Base-by-base conservation (phyloP, 1,140 invertebrate species). In the Brachionus angularis region DNA sequence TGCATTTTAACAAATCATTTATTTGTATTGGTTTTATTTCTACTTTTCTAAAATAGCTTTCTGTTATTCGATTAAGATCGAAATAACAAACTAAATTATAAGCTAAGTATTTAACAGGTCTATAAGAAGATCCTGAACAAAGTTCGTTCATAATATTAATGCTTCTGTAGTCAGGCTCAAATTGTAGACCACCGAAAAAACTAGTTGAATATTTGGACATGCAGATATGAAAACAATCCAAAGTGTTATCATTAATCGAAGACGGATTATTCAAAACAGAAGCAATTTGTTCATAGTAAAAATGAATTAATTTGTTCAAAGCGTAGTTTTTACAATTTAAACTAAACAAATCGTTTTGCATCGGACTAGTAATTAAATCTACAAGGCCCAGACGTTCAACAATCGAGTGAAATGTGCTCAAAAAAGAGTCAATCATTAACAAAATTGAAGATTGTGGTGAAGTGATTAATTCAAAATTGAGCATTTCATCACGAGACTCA, bases 221-320 rank as follows among this genome's bases (percentile, higher is more conserved):
- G 18, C 62, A 67, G 5, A 10, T 34, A 18, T 67, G 62, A 47
- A 47, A 67, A 33, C 62, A 67, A 34, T 67, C 62, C 8, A 67
- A 42, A 16, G 29, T 50, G 12, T 67, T 67, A 23, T 44, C 44
- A 27, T 67, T 67, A 47, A 67, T 67, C 4, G 33, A 29, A 7
- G 62, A 67, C 7, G 33, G 12, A 7, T 3, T 12, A 31, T 33
- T 67, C 8, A 67, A 46, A 47, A 42, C 29, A 31, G 39, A 67
- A 5, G 29, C 62, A 46, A 67, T 67, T 50, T 67, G 42, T 18
- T 67, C 62, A 36, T 67, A 67, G 25, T 67, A 67, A 14, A 67
- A 67, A 27, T 67, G 62, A 67, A 67, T 23, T 0, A 67, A 27
- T 25, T 46, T 25, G 25, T 67, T 67, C n/a, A 67, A 12, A 8